Evolutionary conservation across 1,140 invertebrate genomes (phyloP).

Genomic region (Melipona quadrifasciata): DNA sequence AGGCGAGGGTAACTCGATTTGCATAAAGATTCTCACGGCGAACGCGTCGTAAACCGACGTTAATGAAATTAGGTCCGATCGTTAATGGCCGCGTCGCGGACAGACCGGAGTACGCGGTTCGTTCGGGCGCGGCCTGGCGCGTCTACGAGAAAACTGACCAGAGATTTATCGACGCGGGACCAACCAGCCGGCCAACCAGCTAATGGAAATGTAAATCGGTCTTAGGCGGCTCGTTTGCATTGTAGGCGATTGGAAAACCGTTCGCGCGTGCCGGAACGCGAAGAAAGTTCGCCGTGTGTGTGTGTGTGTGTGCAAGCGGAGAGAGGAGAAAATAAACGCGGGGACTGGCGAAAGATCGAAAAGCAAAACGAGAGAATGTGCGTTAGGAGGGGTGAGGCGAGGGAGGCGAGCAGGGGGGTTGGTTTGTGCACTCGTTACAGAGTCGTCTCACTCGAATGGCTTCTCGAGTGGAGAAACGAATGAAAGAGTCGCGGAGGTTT

Average conservation of each 20-base stretch:
- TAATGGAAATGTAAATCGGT: slow-evolving; percentile 75
- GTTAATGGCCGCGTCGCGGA: neutral
- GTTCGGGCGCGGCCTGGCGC: neutral
- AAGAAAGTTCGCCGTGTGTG: slow-evolving; percentile 41
- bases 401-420: neutral
- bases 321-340: neutral
- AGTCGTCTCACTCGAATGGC: slow-evolving; percentile 60
- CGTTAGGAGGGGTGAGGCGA: too few relatives aligned
- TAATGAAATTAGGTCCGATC: slow-evolving; percentile 19
- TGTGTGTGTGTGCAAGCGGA: slow-evolving; percentile 34
- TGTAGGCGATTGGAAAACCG: slow-evolving; percentile 51
- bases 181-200: slow-evolving; percentile 11
- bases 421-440: slow-evolving; percentile 60
- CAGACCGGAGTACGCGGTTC: neutral
- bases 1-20: neutral
- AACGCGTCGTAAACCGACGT: slow-evolving; percentile 8
- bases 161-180: slow-evolving; percentile 58
- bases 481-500: slow-evolving; percentile 42
- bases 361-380: neutral
- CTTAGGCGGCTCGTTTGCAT: slow-evolving; percentile 70
- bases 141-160: slow-evolving; percentile 22
- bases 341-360: slow-evolving; percentile 26
- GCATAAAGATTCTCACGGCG: slow-evolving; percentile 23
- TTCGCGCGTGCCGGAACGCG: slow-evolving; percentile 41
- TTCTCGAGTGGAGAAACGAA: slow-evolving; percentile 54